Percentiles rank a stretch among this genome's conserved stretches.
These are phyloP conservation scores for Phalacrocorax pelagicus DNA, from an alignment of 2,113 vertebrate genomes.

Conservation along the genomic window DNA sequence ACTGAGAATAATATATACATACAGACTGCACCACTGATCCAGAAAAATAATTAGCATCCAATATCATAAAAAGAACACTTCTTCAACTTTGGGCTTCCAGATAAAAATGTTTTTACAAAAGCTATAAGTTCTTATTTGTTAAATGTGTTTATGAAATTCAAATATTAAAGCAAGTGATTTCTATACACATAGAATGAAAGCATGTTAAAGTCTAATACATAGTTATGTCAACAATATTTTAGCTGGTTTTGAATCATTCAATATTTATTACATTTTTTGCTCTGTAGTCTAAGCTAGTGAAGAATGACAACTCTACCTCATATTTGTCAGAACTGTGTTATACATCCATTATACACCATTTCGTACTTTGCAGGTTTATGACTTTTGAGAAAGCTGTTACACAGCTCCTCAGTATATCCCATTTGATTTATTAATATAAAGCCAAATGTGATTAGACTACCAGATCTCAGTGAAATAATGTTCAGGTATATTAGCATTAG, in stretches of 20 bases:
- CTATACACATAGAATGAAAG: background rate
- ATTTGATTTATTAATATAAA: conserved; percentile 58
- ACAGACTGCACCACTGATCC: background rate
- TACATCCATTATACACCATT: background rate
- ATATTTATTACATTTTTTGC: background rate
- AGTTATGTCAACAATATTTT: background rate
- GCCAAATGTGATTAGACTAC: conserved; percentile 33
- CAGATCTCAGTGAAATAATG: conserved; percentile 39
- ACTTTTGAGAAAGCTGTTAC: background rate
- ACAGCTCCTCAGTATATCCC: background rate
- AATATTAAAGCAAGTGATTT: background rate
- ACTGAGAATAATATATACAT: background rate
- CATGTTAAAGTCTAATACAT: background rate
- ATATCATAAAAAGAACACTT: background rate
- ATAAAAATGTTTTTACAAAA: background rate
- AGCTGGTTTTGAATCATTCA: background rate
- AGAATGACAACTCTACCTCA: background rate
- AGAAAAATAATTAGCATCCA: background rate
- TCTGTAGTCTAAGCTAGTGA: background rate
- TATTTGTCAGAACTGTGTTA: background rate
- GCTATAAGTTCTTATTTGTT: background rate
- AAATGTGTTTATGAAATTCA: background rate
- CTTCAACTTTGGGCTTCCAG: background rate
- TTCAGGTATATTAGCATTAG: conserved; percentile 26
- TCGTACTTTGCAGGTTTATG: background rate